Conservation (phyloP, 2,113 vertebrate genomes). For the Climacteris rufus region DNA sequence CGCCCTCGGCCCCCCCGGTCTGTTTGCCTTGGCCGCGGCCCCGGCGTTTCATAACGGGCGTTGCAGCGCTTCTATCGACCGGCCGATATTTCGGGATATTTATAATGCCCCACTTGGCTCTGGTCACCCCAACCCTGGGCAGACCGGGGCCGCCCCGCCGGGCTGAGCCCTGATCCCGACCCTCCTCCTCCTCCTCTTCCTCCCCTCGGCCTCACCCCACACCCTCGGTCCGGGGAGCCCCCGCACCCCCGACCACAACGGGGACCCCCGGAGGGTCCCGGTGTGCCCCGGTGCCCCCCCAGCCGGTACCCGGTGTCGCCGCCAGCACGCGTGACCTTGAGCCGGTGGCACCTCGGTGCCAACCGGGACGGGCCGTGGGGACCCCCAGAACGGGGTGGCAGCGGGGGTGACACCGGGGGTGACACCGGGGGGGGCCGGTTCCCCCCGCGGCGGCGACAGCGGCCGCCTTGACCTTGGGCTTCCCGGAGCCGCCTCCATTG, state of each 20-base stretch:
- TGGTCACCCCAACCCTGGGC: neutral
- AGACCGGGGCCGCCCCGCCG: neutral
- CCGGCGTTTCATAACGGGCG: neutral
- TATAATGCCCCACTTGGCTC: neutral
- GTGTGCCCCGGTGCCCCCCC: neutral
- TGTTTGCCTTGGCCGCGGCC: neutral
- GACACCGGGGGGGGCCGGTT: neutral
- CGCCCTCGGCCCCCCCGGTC: neutral
- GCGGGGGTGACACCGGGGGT: neutral
- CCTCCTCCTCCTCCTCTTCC: neutral
- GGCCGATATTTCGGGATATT: conserved; percentile 6
- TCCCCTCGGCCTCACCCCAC: neutral
- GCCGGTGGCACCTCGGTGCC: neutral
- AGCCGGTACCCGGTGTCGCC: neutral
- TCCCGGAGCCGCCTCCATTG: neutral
- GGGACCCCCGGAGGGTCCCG: neutral
- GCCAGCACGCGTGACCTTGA: neutral
- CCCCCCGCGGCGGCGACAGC: neutral
- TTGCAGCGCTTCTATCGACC: neutral
- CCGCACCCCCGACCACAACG: neutral
- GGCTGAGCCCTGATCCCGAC: neutral
- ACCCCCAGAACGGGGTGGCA: neutral
- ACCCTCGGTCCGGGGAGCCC: neutral
- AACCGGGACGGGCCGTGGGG: neutral
- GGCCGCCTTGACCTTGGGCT: conserved; percentile 21